Conservation (phyloP, 2,797 vertebrate genomes). For the Chrysocyon brachyurus region DNA sequence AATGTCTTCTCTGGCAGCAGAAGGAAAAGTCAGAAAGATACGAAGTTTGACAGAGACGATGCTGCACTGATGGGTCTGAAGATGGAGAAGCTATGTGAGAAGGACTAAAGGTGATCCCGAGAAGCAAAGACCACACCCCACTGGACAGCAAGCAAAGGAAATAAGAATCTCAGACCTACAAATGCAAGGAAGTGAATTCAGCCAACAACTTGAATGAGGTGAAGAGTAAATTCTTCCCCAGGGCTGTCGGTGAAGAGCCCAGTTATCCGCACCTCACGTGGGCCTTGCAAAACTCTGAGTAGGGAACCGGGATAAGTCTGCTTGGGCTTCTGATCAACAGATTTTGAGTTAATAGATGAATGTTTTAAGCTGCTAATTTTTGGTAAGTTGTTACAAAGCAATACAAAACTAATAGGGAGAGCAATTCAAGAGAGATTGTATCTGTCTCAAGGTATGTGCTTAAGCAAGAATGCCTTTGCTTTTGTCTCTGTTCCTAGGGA, state of each 20-base stretch:
- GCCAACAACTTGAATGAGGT: neutral
- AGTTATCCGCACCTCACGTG: neutral
- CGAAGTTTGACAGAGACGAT: neutral
- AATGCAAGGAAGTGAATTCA: neutral
- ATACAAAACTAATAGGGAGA: neutral
- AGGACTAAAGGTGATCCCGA: neutral
- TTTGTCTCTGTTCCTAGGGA: neutral
- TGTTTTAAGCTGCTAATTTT: neutral
- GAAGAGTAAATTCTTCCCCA: neutral
- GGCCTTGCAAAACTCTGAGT: neutral
- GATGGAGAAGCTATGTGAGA: neutral
- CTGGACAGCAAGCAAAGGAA: neutral
- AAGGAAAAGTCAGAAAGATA: neutral
- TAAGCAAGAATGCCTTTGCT: neutral
- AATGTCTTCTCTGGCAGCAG: neutral
- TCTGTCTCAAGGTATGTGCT: neutral
- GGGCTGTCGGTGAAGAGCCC: too few relatives aligned
- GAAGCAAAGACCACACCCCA: neutral
- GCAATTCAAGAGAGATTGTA: neutral
- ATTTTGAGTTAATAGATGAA: neutral
- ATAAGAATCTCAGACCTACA: neutral
- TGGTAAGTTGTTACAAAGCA: neutral
- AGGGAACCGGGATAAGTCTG: neutral
- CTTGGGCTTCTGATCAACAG: neutral
- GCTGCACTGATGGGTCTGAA: neutral